Percentiles rank a stretch among this genome's conserved stretches.
These are phyloP conservation scores for Bolinopsis microptera DNA, from an alignment of 37 sponge, comb jelly and placozoan genomes.

Conservation along the genomic window DNA sequence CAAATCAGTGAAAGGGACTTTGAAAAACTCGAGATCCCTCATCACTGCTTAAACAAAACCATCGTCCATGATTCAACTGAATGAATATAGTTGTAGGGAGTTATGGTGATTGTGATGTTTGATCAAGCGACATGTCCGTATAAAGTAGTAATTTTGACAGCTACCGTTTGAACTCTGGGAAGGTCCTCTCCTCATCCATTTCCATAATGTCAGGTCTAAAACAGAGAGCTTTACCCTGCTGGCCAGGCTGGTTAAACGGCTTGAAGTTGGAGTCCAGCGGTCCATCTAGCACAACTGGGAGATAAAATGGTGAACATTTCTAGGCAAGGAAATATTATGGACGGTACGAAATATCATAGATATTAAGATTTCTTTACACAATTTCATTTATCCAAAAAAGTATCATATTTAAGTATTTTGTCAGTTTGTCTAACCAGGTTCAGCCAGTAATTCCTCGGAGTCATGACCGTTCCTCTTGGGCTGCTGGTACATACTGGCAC, in stretches of 20 bases:
- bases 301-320: background rate
- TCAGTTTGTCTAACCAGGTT: conserved; percentile 33
- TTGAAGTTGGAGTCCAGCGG: conserved; percentile 71
- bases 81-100: no score
- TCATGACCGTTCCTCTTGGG: conserved; percentile 40
- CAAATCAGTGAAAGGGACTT: background rate
- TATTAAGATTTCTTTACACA: no score
- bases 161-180: conserved; percentile 76
- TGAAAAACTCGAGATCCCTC: background rate
- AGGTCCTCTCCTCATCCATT: conserved; percentile 72
- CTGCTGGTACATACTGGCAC: conserved; percentile 17
- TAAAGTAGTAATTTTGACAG: no score
- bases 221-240: conserved; percentile 80
- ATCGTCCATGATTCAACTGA: no score
- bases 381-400: no score
- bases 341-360: no score
- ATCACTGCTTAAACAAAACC: no score
- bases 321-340: background rate
- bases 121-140: no score
- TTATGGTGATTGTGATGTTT: no score
- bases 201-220: conserved; percentile 90
- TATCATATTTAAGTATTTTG: no score
- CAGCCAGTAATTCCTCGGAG: background rate
- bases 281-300: conserved; percentile 60
- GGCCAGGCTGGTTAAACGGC: conserved; percentile 85